Conservation (phyloP, 2,113 vertebrate species). For the Microtus ochrogaster region DNA sequence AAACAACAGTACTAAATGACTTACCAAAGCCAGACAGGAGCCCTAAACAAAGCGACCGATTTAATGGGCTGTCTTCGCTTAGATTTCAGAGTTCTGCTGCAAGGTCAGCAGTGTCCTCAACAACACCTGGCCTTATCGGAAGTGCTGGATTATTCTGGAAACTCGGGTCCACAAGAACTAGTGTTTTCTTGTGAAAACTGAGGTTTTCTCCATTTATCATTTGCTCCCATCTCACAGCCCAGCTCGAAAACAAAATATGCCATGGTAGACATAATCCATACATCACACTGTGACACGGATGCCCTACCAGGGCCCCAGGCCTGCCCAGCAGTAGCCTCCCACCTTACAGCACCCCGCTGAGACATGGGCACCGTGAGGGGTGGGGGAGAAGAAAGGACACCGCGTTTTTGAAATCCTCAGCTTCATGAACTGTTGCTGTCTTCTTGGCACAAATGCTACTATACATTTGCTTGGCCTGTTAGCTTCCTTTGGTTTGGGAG, state of each 20-base stretch:
- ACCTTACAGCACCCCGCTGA: constrained; percentile 56
- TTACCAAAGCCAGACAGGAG: constrained; percentile 57
- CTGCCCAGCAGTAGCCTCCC: constrained; percentile 70
- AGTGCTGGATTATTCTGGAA: constrained; percentile 74
- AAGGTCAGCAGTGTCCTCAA: constrained; percentile 50
- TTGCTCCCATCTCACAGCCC: constrained; percentile 85
- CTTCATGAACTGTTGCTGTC: constrained; percentile 27
- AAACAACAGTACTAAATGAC: constrained; percentile 54
- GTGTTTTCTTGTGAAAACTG: not conserved
- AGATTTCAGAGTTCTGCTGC: constrained; percentile 66
- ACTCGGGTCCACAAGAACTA: constrained; percentile 85
- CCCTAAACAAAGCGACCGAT: constrained; percentile 68
- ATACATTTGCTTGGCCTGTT: constrained; percentile 9
- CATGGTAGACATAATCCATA: constrained; percentile 92
- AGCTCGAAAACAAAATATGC: constrained; percentile 88
- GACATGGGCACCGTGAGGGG: constrained; percentile 48
- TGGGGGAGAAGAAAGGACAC: not conserved
- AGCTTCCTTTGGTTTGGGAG: not conserved
- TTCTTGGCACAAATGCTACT: constrained; percentile 48
- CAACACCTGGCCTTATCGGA: constrained; percentile 71
- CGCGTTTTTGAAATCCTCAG: not conserved
- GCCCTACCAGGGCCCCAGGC: constrained; percentile 80
- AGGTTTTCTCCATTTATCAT: constrained; percentile 90
- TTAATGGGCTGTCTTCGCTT: constrained; percentile 18
- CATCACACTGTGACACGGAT: constrained; percentile 86